Base-by-base conservation (phyloP, 2,113 vertebrate species). In the Gambusia holbrooki region DNA sequence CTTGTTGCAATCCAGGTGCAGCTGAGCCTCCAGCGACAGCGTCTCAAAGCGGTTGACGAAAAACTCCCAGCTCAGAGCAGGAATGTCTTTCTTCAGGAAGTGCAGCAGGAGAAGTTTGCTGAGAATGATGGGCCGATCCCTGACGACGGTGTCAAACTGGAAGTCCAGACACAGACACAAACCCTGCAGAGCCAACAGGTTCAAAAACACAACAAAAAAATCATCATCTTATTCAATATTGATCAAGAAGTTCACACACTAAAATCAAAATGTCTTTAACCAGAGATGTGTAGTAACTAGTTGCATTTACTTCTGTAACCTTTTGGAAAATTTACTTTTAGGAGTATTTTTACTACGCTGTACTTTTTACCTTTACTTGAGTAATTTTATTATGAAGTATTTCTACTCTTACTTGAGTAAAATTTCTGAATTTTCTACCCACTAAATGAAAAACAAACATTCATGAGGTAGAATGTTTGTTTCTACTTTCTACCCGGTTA, bases 21-120 rank as follows among this genome's bases (percentile, higher is more conserved):
- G 93, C 89, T 99, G 98, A 73, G 98, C 98, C 94, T 99, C 98
- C 90, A 99, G 93, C 78, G 97, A 98, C n/a, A 99, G 92, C 0
- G 98, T 99, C 89, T 99, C 98, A 92, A 99, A 99, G 77, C 98
- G 96, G 89, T 99, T 99, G 84, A 99, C 97, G 86, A 99, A 99
- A 85, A 99, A 99, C 90, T 99, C 98, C 98, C 98, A 99, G 89
- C 98, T 99, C 73, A 99, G 94, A 7, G 98, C 98, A 28, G 97
- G 98, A 82, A 99, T 96, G 80, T 99, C 98, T 80, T 95, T 96
- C 90, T 97, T 98, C 64, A 99, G 94, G 87, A 96, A 97, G 94
- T 99, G 98, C 80, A 99, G 94, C 51, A 99, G 94, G 79, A 98
- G 95, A 81, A 99, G 95, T 87, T 99, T 99, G 94, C 96, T 98